Conservation (phyloP, 1,140 invertebrate genomes). For the Meteorus sp. region DNA sequence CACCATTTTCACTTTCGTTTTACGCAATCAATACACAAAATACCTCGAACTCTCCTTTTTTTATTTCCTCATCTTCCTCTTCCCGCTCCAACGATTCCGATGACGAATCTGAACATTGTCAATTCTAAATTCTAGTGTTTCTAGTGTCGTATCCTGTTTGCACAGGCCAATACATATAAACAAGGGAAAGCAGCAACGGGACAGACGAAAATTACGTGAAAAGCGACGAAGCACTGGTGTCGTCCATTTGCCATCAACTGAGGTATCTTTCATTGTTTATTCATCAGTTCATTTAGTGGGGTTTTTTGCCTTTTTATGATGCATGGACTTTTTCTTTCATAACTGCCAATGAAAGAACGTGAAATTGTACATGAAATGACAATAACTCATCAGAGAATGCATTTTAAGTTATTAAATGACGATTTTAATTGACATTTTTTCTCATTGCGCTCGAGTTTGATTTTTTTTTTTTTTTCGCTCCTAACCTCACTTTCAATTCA, state of each 20-base stretch:
- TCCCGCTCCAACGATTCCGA: not conserved
- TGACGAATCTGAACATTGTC: slow-evolving; percentile 18
- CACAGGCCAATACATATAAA: slow-evolving; percentile 62
- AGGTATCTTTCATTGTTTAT: too few species aligned
- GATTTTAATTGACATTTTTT: not conserved
- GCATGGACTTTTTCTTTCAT: too few species aligned
- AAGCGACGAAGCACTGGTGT: slow-evolving; percentile 68
- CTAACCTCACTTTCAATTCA: too few species aligned
- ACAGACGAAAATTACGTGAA: slow-evolving; percentile 66
- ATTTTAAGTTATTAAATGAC: too few species aligned
- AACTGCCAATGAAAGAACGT: too few species aligned
- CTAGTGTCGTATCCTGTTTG: slow-evolving; percentile 40
- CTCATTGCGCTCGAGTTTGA: not conserved
- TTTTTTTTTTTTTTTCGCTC: too few species aligned
- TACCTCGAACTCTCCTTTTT: too few species aligned
- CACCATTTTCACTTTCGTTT: too few species aligned
- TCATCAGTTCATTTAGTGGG: too few species aligned
- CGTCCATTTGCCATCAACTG: slow-evolving; percentile 67
- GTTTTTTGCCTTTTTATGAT: too few species aligned
- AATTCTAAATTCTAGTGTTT: slow-evolving; percentile 38
- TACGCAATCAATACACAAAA: too few species aligned
- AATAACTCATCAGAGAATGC: not conserved
- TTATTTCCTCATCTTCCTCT: too few species aligned
- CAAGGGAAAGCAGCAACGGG: slow-evolving; percentile 64
- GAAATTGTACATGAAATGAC: not conserved